Base-by-base conservation (phyloP, 2,888 invertebrate species). In the Heliconius hortense region DNA sequence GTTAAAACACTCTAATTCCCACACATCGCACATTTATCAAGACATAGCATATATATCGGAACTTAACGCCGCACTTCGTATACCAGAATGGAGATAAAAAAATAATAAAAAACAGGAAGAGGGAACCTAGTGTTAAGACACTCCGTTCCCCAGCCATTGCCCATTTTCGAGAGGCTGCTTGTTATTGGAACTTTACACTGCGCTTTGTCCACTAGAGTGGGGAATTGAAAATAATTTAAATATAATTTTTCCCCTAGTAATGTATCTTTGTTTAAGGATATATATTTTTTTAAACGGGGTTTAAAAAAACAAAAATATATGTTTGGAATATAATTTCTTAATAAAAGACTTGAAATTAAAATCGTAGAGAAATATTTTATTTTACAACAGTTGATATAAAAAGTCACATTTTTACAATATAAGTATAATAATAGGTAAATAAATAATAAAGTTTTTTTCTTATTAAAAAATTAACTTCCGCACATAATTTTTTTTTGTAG, bases 311-410 rank as follows among this genome's bases (percentile, higher is more conserved):
- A 21, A 68, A 48, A 68, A 31, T 80, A 18, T 21, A 26, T 43
- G 24, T 18, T 68, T 68, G 28, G 48, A 68, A 48, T 28, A 28
- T 68, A 68, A 48, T 68, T 68, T 31, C 31, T 69, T 53, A 69
- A 69, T 69, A 69, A 69, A 69, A 69, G 68, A 69, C 56, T 53
- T 13, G 5, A 56, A 53, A 53, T 31, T 15, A 56, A 69, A 69
- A 56, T 66, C 11, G 21, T 56, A 48, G 53, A 56, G 66, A 66
- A 56, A 18, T 18, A 39, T 48, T 56, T 68, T 63, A 35, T 72
- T 69, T 69, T 69, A 69, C 68, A 69, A 69, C 53, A 69, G 28
- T 66, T n/a, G 39, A 48, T 69, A 56, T 68, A 68, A 69, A 56
- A 28, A 69, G 13, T 15, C 39, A 66, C 63, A 64, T 15, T 21